Evolutionary conservation across 2,797 vertebrate genomes (phyloP).

Genomic region (Acrossocheilus fasciatus): DNA sequence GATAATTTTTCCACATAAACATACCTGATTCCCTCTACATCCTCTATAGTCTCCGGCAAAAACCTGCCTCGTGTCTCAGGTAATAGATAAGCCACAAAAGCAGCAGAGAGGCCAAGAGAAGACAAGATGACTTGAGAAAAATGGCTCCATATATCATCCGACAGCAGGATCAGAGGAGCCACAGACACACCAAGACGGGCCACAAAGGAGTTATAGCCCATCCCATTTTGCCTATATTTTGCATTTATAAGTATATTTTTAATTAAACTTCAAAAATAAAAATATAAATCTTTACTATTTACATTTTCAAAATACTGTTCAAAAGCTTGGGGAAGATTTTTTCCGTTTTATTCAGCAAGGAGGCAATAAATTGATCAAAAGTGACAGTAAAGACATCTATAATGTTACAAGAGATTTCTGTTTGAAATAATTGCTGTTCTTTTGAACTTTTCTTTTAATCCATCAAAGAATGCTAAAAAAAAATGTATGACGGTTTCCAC

Average conservation of each 20-base stretch:
- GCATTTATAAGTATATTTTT: neutral
- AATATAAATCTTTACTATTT: neutral
- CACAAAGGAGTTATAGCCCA: constrained; percentile 85
- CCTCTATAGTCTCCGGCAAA: constrained; percentile 87
- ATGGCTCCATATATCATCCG: constrained; percentile 83
- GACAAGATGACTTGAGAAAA: constrained; percentile 81
- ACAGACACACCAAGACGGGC: constrained; percentile 85
- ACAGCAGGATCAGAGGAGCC: constrained; percentile 83
- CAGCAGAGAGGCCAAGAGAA: constrained; percentile 73
- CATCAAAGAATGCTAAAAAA: no score
- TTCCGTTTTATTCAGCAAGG: neutral
- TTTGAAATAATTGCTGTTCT: no score
- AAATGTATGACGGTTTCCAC: no score
- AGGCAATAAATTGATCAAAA: no score
- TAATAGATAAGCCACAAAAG: constrained; percentile 78
- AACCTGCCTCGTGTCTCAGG: constrained; percentile 80
- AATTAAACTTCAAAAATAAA: neutral
- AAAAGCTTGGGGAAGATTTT: neutral
- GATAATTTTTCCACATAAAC: neutral
- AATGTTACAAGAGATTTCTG: no score
- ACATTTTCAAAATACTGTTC: neutral
- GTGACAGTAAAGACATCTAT: neutral
- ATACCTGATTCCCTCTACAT: constrained; percentile 82
- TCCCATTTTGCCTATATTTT: constrained; percentile 86
- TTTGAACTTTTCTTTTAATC: no score